Evolutionary conservation across 1,140 invertebrate species (phyloP).

Genomic region (Papilio dardanus): DNA sequence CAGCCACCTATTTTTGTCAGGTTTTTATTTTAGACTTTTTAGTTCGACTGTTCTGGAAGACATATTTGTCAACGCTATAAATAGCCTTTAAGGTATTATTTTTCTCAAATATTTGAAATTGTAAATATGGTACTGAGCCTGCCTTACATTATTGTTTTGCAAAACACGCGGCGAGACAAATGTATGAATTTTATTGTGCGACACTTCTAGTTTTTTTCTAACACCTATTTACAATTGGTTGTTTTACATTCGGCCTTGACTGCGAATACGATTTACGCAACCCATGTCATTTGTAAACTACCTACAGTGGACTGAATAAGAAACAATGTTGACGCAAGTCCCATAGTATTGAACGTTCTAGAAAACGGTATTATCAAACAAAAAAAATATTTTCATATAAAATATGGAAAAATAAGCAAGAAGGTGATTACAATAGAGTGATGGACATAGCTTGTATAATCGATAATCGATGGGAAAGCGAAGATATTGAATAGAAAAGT

Average conservation of each 20-base stretch:
- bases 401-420: not conserved
- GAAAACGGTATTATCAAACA: not conserved
- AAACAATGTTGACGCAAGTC: not conserved
- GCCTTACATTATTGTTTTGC: conserved; percentile 26
- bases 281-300: not conserved
- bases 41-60: not conserved
- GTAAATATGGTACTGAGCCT: not conserved
- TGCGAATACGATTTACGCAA: not conserved
- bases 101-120: conserved; percentile 1
- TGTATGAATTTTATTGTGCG: conserved; percentile 34
- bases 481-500: conserved; percentile 17
- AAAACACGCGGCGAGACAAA: conserved; percentile 29
- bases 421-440: conserved; percentile 20
- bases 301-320: not conserved
- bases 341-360: not conserved
- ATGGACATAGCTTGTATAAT: not conserved
- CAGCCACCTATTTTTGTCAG: not conserved
- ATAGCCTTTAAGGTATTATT: not conserved
- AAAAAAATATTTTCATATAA: not conserved
- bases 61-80: not conserved
- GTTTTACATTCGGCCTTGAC: conserved; percentile 46
- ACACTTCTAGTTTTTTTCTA: conserved; percentile 39
- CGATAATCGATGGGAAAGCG: not conserved
- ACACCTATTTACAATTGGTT: conserved; percentile 31
- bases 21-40: not conserved